Evolutionary conservation across 2,113 vertebrate genomes (phyloP), one percentile per base, ranked within the genome.

Genomic region (Myocastor coypus): DNA sequence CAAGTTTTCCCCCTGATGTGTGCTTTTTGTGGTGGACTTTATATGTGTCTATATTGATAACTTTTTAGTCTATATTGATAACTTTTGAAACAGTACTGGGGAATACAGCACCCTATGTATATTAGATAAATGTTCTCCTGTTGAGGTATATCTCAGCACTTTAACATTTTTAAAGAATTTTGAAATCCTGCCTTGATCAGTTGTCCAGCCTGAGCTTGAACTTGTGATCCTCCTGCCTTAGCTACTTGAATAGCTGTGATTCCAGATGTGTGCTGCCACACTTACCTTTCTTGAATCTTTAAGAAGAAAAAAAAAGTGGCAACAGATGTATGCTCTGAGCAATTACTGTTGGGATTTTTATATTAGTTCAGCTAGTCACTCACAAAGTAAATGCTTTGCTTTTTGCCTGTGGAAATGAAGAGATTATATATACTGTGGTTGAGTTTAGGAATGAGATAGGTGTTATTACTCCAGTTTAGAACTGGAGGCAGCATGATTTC

Each of bases 251-350:
- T 55, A 80, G 77, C 30, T 52, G 50, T 8, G 77, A 30, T 55
- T 80, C 34, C 17, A 80, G 19, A 34, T 55, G 77, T 80, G 77
- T 55, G 17, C 50, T 34, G 8, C 30, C 30, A 55, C 9, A 55
- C 50, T 8, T 34, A 28, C 7, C 30, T 80, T 52, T 92, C 92
- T 57, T 81, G 59, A 93, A 84, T 95, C 71, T 96, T 93, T 52
- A 73, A 66, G 55, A 80, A 22, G n/a, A 52, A 61, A 57, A 46
- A 37, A 63, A 42, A 50, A 50, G 20, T 92, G 71, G 13, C 14
- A 77, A 69, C 24, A 92, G 66, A 32, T 55, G 5, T 91, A 5
- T 82, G 19, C 40, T 90, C 55, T 82, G 84, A 93, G 28, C 32
- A 69, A 32, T 89, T 87, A 28, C 16, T 42, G 37, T 64, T 64